Percentiles rank a stretch among this genome's conserved stretches.
Evolutionary conservation across 2,888 invertebrate species (phyloP).

Genomic region (Ditula angustiorana): DNA sequence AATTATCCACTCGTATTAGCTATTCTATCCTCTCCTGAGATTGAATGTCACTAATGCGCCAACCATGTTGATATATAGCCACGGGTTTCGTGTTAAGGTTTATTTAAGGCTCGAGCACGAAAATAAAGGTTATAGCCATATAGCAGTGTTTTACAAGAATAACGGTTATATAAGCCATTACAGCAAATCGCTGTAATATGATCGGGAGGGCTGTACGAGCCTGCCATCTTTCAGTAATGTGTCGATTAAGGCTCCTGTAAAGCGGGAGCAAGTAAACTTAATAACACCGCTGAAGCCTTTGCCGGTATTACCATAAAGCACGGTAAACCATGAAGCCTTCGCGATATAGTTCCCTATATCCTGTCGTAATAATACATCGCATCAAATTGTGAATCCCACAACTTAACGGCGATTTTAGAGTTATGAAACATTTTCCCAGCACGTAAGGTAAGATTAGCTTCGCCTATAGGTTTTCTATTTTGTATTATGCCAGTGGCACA

Average conservation of each 20-base stretch:
- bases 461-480: too few species aligned
- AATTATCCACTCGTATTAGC: conserved; percentile 3
- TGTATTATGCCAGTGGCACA: too few species aligned
- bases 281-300: conserved; percentile 40
- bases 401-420: conserved; percentile 1
- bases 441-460: too few species aligned
- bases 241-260: conserved; percentile 41
- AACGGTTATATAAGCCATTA: conserved; percentile 36
- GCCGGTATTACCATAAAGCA: conserved; percentile 73
- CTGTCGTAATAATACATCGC: conserved; percentile 55
- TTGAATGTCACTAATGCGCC: conserved; percentile 5
- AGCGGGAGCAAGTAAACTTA: conserved; percentile 33
- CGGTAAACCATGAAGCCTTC: conserved; percentile 65
- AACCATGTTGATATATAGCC: conserved; percentile 1
- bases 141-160: conserved; percentile 29
- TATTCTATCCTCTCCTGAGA: neutral
- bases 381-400: conserved; percentile 56
- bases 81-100: conserved; percentile 5
- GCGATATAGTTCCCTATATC: conserved; percentile 64
- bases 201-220: conserved; percentile 16
- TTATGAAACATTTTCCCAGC: too few species aligned
- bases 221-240: conserved; percentile 40
- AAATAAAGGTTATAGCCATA: neutral
- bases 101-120: conserved; percentile 14
- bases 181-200: conserved; percentile 29